Conservation (phyloP, 1,140 invertebrate species). For the Chymomyza costata region DNA sequence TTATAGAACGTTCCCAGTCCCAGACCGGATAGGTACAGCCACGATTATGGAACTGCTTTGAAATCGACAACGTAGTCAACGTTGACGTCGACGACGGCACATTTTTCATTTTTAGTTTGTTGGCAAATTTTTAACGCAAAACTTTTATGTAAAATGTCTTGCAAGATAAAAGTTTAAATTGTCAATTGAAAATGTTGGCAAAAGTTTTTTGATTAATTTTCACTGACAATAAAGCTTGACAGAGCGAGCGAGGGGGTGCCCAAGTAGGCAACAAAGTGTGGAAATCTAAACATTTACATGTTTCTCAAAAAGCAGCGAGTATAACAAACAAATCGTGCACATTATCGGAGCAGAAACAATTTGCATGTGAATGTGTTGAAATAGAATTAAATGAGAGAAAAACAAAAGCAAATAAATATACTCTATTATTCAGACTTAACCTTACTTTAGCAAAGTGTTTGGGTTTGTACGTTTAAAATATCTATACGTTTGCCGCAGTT, state of each 20-base stretch:
- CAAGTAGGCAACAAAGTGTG: slow-evolving; percentile 21
- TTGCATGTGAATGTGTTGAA: slow-evolving; percentile 67
- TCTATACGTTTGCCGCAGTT: no score
- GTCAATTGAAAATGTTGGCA: slow-evolving; percentile 74
- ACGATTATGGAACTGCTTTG: no score
- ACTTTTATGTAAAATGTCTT: slow-evolving; percentile 72
- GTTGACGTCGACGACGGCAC: slow-evolving; percentile 22
- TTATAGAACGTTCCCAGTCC: no score
- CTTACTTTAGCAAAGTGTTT: no score
- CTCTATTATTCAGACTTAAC: no score
- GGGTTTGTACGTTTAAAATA: no score
- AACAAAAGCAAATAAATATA: slow-evolving; percentile 58
- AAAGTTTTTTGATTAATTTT: slow-evolving; percentile 75
- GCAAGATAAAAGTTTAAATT: slow-evolving; percentile 74
- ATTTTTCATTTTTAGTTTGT: slow-evolving; percentile 71
- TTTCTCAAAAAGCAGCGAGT: slow-evolving; percentile 35
- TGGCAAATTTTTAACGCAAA: slow-evolving; percentile 65
- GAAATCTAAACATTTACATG: slow-evolving; percentile 38
- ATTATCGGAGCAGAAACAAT: slow-evolving; percentile 53
- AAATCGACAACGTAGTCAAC: no score
- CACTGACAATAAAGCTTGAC: slow-evolving; percentile 55
- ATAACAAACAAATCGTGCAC: slow-evolving; percentile 67
- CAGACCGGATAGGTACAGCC: no score
- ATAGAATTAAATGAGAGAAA: slow-evolving; percentile 63
- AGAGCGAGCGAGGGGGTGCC: neutral